Percentiles rank a stretch among this genome's conserved stretches.
Evolutionary conservation across 1,140 invertebrate genomes (phyloP).

Genomic region (Bombus terrestris): DNA sequence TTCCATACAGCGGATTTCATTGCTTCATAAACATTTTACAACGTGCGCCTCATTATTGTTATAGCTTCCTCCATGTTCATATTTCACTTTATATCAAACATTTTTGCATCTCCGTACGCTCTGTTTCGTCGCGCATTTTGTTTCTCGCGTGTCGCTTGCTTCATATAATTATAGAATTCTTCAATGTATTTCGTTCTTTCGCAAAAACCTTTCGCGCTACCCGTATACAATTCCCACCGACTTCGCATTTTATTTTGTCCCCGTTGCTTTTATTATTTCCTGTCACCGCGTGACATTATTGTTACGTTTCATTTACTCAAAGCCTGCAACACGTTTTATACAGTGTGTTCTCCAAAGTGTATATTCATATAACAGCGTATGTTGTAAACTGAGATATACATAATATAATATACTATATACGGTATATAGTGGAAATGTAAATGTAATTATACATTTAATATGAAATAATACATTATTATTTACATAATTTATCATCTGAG

Average conservation of each 20-base stretch:
- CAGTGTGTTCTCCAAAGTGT: too few species aligned
- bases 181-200: not conserved
- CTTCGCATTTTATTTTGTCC: not conserved
- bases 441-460: too few species aligned
- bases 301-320: not conserved
- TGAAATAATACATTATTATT: too few species aligned
- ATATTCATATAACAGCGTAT: too few species aligned
- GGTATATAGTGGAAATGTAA: too few species aligned
- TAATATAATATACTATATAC: too few species aligned
- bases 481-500: too few species aligned
- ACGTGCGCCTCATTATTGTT: constrained; percentile 24
- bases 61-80: not conserved
- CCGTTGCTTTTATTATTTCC: not conserved
- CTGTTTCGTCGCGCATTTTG: not conserved
- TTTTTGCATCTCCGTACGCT: not conserved
- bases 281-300: not conserved
- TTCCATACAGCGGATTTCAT: not conserved
- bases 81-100: constrained; percentile 20
- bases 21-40: constrained; percentile 21
- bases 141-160: not conserved
- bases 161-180: not conserved
- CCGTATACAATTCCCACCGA: not conserved
- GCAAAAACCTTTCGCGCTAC: not conserved
- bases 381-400: too few species aligned
- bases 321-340: not conserved